Evolutionary conservation across 23 tunicate species (phyloP), one percentile per base, ranked within the genome.

Genomic region (Styela clava): DNA sequence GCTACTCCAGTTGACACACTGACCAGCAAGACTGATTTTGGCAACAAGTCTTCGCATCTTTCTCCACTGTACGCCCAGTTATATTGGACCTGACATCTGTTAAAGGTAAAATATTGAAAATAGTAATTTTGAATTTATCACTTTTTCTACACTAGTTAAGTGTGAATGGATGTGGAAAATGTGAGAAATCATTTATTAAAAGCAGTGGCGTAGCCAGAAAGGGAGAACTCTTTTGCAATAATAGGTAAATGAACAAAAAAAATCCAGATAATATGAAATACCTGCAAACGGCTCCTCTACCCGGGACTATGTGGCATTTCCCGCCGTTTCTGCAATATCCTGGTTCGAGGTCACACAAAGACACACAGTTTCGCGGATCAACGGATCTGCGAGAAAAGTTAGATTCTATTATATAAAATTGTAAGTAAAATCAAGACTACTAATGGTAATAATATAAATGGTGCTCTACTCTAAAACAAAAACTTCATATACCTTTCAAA

Each of bases 261-360:
- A n/a, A n/a, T n/a, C n/a, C n/a, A n/a, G n/a, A n/a, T n/a, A n/a
- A n/a, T n/a, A n/a, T n/a, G n/a, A 25, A 29, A 22, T 76, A 76
- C 81, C 81, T 76, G 65, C 81, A 76, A 56, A 76, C 81, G 2
- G 81, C 62, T 22, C 81, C 81, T 44, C 65, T 36, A 35, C 81
- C 81, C 5, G 64, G 65, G 22, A 76, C 81, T 16, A 44, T 27
- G 32, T 76, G 62, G 31, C 81, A 76, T 44, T 76, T 29, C 27
- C 81, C 81, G 33, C 81, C 81, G 1, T 76, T 76, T 52, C 52
- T 36, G 52, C 81, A 76, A 52, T 76, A 76, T 24, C 64, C 81
- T 24, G 64, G 81, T 26, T 76, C 81, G 24, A 76, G 81, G 31
- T 52, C 52, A 31, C 81, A 76, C 1, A 76, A 26, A 25, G 81